A percentile compares a stretch with the other conserved stretches of the same genome.
These are phyloP conservation scores for Cantharis rustica DNA, from an alignment of 2,888 invertebrate species.

Conservation along the genomic window DNA sequence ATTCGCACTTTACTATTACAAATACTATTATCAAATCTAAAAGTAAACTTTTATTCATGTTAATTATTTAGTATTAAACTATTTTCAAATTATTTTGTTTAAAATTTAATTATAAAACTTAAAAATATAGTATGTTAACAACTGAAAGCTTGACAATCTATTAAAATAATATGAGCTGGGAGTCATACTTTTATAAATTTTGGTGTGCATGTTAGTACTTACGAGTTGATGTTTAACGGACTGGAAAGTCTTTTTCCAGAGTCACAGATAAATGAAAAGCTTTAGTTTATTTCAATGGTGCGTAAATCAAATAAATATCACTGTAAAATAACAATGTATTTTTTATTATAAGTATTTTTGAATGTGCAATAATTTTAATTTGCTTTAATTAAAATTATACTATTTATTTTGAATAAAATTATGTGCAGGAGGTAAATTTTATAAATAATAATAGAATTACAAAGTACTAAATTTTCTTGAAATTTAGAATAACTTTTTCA, in stretches of 20 bases:
- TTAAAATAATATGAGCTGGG: neutral
- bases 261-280: slow-evolving; percentile 1
- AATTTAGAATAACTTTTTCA: neutral
- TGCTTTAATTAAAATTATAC: neutral
- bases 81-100: neutral
- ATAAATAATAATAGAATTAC: no score
- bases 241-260: slow-evolving; percentile 20
- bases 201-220: slow-evolving; percentile 12
- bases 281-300: neutral
- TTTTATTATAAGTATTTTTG: neutral
- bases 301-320: neutral
- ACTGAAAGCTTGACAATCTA: neutral
- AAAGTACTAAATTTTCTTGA: no score
- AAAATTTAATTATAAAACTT: neutral
- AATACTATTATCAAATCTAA: slow-evolving; percentile 7
- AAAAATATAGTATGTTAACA: slow-evolving; percentile 3
- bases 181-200: slow-evolving; percentile 21
- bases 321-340: neutral
- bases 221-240: slow-evolving; percentile 19
- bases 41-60: neutral
- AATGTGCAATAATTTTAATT: neutral
- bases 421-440: neutral
- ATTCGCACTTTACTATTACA: slow-evolving; percentile 12
- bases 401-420: neutral
- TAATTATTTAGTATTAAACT: neutral